These are phyloP conservation scores for Exephanes ischioxanthus DNA, from an alignment of 2,888 invertebrate species.

Conservation along the genomic window DNA sequence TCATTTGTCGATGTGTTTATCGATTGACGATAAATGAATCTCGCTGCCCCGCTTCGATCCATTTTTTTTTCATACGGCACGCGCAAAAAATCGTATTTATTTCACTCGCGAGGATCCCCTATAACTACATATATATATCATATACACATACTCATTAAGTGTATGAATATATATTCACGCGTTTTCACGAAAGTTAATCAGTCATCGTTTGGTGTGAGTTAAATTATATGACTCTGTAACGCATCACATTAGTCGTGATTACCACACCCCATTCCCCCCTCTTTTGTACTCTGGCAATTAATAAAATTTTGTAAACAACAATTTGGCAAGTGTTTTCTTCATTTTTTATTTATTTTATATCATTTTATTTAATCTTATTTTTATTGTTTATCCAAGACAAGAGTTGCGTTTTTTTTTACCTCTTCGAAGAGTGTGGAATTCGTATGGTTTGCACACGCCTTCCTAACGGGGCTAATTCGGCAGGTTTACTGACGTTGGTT, in stretches of 20 bases:
- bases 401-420: no score
- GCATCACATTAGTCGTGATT: slow-evolving; percentile 77
- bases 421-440: no score
- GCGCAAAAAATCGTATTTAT: slow-evolving; percentile 76
- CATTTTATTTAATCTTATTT: not conserved
- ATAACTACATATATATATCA: slow-evolving; percentile 42
- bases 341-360: slow-evolving; percentile 1
- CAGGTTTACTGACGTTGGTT: slow-evolving; percentile 10
- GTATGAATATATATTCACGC: slow-evolving; percentile 42
- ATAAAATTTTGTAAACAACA: slow-evolving; percentile 78
- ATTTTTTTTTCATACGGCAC: slow-evolving; percentile 63
- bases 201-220: slow-evolving; percentile 76
- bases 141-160: slow-evolving; percentile 26
- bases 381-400: slow-evolving; percentile 62
- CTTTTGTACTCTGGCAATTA: slow-evolving; percentile 84
- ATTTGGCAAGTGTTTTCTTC: not conserved
- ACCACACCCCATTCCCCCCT: slow-evolving; percentile 65
- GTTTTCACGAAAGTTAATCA: slow-evolving; percentile 64
- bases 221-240: slow-evolving; percentile 75
- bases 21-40: slow-evolving; percentile 26
- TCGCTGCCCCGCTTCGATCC: slow-evolving; percentile 42
- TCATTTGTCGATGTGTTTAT: slow-evolving; percentile 24
- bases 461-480: not conserved
- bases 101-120: slow-evolving; percentile 67
- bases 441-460: slow-evolving; percentile 40